Base-by-base conservation (phyloP, 2,888 invertebrate species). In the Scotopteryx bipunctaria region DNA sequence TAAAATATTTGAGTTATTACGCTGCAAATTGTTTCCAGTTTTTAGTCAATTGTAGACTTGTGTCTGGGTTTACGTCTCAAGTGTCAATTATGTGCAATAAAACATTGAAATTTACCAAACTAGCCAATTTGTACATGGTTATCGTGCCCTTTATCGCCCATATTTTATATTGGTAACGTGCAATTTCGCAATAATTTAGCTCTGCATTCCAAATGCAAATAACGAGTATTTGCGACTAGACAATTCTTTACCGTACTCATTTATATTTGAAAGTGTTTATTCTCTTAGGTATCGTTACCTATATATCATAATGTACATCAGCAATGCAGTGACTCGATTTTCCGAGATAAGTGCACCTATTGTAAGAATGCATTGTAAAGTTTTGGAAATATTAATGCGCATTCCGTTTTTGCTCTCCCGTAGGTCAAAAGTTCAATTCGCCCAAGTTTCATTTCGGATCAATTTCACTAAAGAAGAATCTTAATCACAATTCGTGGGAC, bases 41-140 rank as follows among this genome's bases (percentile, higher is more conserved):
- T 36, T 17, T 15, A 23, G n/a, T 13, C 5, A 21, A 14, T 45
- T 32, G 33, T 9, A 1, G 5, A 25, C 11, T 47, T 33, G 29
- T 45, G 9, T 17, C 33, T 32, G 40, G 38, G 4, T 29, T 41
- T 19, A 44, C 11, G 13, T 44, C 32, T 13, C n/a, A 45, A 53
- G 57, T 64, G 55, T 58, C 62, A 69, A 70, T 75, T 74, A 71
- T 52, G 52, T 23, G 63, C 51, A 64, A 71, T 76, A 75, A 75
- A 73, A 67, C 55, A 55, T 65, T 61, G 23, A 64, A 56, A 64
- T 69, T 69, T 66, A 56, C 52, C 11, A 29, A 55, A 55, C 50
- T 59, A 27, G 54, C 58, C 61, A 63, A 62, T 64, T 69, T 61
- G 56, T 54, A 41, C 50, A 49, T 54, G 50, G 57, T 68, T 64